Evolutionary conservation across 2,888 invertebrate genomes (phyloP).

Genomic region (Eumacrocentrus americanus): DNA sequence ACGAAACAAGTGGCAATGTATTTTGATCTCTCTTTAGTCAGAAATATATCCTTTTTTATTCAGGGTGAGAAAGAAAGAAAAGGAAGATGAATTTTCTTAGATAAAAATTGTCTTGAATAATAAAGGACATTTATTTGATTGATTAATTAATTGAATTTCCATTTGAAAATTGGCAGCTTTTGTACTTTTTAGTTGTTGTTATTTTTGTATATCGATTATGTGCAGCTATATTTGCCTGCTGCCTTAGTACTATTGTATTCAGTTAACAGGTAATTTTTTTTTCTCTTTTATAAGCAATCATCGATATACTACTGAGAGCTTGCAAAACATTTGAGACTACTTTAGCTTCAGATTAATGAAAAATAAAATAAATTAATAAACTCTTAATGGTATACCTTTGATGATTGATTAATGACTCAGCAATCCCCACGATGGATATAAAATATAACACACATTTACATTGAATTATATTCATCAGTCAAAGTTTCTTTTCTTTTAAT

Average conservation of each 20-base stretch:
- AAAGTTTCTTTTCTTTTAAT: too few species aligned
- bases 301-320: too few species aligned
- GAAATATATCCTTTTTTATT: conserved; percentile 65
- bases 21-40: conserved; percentile 77
- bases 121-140: conserved; percentile 50
- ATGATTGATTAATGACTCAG: too few species aligned
- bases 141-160: conserved; percentile 44
- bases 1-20: conserved; percentile 69
- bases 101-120: conserved; percentile 50
- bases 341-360: too few species aligned
- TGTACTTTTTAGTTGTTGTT: conserved; percentile 54
- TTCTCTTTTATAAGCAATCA: too few species aligned
- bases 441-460: too few species aligned
- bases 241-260: background rate
- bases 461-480: too few species aligned
- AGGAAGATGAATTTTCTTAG: background rate
- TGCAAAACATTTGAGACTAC: too few species aligned
- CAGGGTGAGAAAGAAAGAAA: conserved; percentile 48
- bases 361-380: too few species aligned
- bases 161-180: conserved; percentile 57
- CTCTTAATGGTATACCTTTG: too few species aligned
- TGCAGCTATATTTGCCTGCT: conserved; percentile 15
- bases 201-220: conserved; percentile 20
- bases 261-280: background rate
- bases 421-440: too few species aligned